Base-by-base conservation (phyloP, 1,140 invertebrate species). In the Bombus confusus region DNA sequence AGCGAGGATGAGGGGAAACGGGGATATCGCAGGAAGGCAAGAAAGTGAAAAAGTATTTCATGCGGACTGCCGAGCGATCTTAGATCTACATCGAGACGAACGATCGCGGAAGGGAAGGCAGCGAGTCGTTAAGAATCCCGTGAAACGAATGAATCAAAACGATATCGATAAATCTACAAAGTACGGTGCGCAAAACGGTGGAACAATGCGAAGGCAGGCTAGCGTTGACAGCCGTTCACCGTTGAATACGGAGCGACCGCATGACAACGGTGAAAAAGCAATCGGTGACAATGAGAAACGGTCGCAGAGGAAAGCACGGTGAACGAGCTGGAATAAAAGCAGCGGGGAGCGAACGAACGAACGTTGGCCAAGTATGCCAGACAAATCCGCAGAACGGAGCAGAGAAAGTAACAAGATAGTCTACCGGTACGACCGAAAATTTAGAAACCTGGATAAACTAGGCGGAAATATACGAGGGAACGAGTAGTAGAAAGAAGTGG, bases 201-300 rank as follows among this genome's bases (percentile, higher is more conserved):
- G 28, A 71, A 84, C 82, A 90, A 87, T 86, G 74, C 64, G 59
- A 71, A 76, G 77, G 57, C 37, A 79, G 74, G 79, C 25, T 43
- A 82, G 22, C 59, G 62, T 37, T 47, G 52, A 75, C 22, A 69
- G 13, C 8, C 73, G 47, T 75, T 34, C 43, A 15, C 47, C 47
- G 47, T 13, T n/a, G 59, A 78, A 78, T 66, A 66, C 74, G n/a
- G 47, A 52, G 3, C 18, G 28, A 10, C n/a, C 34, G n/a, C 22
- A 28, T 15, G 74, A 52, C 4, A 47, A 25, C 47, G 25, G 18
- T 22, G 72, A 57, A 41, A 74, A 71, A 62, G 68, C 37, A 72
- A 76, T 68, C 59, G 59, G 52, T 25, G 75, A 84, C 83, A 83
- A 71, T 84, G 75, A 71, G 75, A 41, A 68, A 66, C 28, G 78